Base-by-base conservation (phyloP, 2,113 vertebrate species). In the Chroicocephalus ridibundus region DNA sequence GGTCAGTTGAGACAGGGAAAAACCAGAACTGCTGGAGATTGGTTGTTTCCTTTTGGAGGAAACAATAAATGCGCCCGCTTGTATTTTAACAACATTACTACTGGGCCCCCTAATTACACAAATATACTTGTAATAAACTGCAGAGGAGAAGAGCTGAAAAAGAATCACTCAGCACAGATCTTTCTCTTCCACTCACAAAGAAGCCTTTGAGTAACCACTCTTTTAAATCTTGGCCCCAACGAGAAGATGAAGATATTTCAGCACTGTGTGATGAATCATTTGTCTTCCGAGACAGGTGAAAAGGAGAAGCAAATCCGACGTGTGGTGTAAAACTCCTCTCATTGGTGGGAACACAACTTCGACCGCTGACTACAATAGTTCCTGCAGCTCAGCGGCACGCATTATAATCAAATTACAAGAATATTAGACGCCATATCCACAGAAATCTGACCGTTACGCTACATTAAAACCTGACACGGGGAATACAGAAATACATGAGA, bases 1-100 rank as follows among this genome's bases (percentile, higher is more conserved):
- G 97, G 98, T 98, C 98, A 98, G 92, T 65, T 98, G 96, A 98
- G 96, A 96, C 98, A 98, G 98, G 98, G 98, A 98, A 97, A 97
- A 98, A 95, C 65, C 97, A 97, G 94, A 94, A 83, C 96, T 97
- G 91, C 91, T 94, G 82, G 98, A 93, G 97, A 98, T 97, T 96
- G 98, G 98, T 98, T 98, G 97, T 98, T 99, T 99, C 98, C 99
- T 99, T 98, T 94, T 97, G 98, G 98, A 99, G 99, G 99, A 99
- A 99, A 98, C 99, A 98, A 98, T 99, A 99, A 99, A 99, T 79
- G 98, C 98, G 96, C 97, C 96, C 90, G 80, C 98, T 98, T 98
- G 97, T 97, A 96, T 98, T 95, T 97, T 98, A 98, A 98, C 98
- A 97, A 58, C 96, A 84, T 97, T 93, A 97, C 96, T 96, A 94